These are phyloP conservation scores for Xylophagus ater DNA, from an alignment of 2,888 invertebrate species.

Conservation along the genomic window DNA sequence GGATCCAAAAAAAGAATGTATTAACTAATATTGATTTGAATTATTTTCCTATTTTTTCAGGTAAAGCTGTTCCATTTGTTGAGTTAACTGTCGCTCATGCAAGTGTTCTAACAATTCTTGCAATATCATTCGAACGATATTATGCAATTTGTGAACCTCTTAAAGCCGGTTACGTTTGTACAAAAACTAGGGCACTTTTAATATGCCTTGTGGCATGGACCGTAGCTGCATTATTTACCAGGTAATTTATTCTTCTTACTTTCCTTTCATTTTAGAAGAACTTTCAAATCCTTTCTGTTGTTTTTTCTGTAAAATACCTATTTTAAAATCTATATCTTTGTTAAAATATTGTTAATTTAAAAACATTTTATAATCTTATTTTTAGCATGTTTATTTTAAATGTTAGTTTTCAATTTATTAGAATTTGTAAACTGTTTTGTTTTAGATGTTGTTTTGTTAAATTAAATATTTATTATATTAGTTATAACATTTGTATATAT, in stretches of 20 bases:
- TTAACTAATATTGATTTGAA: too few species aligned
- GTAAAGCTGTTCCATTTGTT: constrained; percentile 84
- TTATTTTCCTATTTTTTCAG: too few species aligned
- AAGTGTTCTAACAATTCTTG: constrained; percentile 83
- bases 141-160: constrained; percentile 88
- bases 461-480: too few species aligned
- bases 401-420: too few species aligned
- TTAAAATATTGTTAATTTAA: neutral
- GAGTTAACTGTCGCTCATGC: constrained; percentile 87
- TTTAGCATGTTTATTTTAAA: too few species aligned
- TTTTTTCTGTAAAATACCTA: neutral
- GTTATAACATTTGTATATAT: too few species aligned
- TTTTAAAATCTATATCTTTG: neutral
- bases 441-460: too few species aligned
- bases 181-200: constrained; percentile 69
- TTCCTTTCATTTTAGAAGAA: too few species aligned
- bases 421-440: too few species aligned
- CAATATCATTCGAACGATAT: constrained; percentile 85
- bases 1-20: too few species aligned
- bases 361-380: too few species aligned
- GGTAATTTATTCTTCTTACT: constrained; percentile 44
- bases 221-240: constrained; percentile 72
- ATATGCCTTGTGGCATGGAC: constrained; percentile 78
- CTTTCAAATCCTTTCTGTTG: neutral
- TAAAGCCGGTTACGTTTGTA: constrained; percentile 80